A percentile compares a stretch with the other conserved stretches of the same genome.
These are phyloP conservation scores for Clavelina lepadiformis DNA, from an alignment of 23 tunicate genomes.

Conservation along the genomic window DNA sequence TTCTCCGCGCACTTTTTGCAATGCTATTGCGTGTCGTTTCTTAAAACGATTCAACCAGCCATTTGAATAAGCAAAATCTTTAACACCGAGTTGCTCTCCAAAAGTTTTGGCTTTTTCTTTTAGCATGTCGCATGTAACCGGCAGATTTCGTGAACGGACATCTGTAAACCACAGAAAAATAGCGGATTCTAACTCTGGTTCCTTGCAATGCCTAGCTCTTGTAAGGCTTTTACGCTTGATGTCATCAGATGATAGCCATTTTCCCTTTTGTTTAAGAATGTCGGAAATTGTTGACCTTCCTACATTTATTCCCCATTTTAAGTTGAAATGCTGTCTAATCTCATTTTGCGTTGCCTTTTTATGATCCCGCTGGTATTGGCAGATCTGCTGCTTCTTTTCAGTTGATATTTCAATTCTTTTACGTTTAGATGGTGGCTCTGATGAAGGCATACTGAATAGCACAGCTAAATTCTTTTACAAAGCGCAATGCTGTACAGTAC, in stretches of 20 bases:
- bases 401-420: no score
- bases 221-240: conserved; percentile 7
- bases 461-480: no score
- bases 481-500: no score
- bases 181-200: conserved; percentile 11
- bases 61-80: conserved; percentile 9
- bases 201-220: conserved; percentile 6
- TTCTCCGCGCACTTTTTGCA: conserved; percentile 17
- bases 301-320: no score
- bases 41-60: conserved; percentile 16
- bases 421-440: no score
- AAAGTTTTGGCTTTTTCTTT: conserved; percentile 17
- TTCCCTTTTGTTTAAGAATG: conserved; percentile 14
- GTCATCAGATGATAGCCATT: conserved; percentile 7
- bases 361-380: no score
- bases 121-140: conserved; percentile 10
- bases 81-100: conserved; percentile 6
- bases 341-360: no score
- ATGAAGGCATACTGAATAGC: no score
- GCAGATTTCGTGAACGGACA: conserved; percentile 10
- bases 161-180: conserved; percentile 10
- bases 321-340: no score
- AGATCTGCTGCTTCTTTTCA: no score
- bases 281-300: conserved; percentile 5
- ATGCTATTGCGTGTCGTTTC: conserved; percentile 4